Evolutionary conservation across 2,113 vertebrate species (phyloP).

Genomic region (Scartelaos histophorus): DNA sequence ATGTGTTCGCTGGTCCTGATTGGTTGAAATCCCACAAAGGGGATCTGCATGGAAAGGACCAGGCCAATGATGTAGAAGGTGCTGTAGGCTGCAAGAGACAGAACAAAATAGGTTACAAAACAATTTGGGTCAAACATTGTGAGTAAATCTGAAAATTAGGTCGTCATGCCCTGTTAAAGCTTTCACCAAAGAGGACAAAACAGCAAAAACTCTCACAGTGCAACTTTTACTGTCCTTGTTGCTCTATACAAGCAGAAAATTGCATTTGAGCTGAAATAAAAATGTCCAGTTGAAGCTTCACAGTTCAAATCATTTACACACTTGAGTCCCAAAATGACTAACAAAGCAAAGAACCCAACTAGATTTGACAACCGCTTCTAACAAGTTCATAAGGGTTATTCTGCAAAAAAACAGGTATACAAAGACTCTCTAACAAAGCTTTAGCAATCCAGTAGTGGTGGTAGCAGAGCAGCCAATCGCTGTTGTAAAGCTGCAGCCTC

Average conservation of each 20-base stretch:
- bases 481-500: slow-evolving; percentile 9
- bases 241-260: slow-evolving; percentile 7
- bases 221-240: slow-evolving; percentile 14
- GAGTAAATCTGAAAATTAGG: slow-evolving; percentile 1
- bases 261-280: slow-evolving; percentile 20
- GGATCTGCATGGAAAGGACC: slow-evolving; percentile 94
- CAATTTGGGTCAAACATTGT: slow-evolving; percentile 3
- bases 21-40: slow-evolving; percentile 93
- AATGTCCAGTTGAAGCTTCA: slow-evolving; percentile 23
- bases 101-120: slow-evolving; percentile 40
- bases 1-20: slow-evolving; percentile 96
- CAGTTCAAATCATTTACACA: slow-evolving; percentile 30
- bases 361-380: slow-evolving; percentile 30
- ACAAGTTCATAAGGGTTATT: slow-evolving; percentile 17
- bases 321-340: slow-evolving; percentile 13
- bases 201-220: not conserved
- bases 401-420: not conserved
- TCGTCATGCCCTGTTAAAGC: slow-evolving; percentile 5
- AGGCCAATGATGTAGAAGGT: slow-evolving; percentile 95
- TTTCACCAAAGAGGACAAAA: not conserved
- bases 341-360: slow-evolving; percentile 5
- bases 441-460: not conserved
- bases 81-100: slow-evolving; percentile 86
- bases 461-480: not conserved
- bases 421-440: slow-evolving; percentile 15